Evolutionary conservation across 2,113 vertebrate genomes (phyloP).

Genomic region (Tetraodon nigroviridis): DNA sequence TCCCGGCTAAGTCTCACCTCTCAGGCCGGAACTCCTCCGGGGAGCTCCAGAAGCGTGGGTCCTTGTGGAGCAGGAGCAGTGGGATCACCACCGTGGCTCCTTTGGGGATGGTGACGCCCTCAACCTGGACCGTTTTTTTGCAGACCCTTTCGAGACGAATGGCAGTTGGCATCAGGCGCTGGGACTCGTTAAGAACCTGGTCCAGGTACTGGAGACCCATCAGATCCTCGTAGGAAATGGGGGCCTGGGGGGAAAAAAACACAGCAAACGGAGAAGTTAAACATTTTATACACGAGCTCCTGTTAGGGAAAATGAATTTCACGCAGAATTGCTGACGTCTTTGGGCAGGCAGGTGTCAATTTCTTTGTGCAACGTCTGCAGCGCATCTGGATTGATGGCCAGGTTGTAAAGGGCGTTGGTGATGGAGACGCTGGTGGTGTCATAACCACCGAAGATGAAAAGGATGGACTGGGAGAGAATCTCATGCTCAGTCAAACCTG

Average conservation of each 20-base stretch:
- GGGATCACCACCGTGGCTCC: slow-evolving; percentile 42
- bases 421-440: slow-evolving; percentile 56
- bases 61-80: slow-evolving; percentile 29
- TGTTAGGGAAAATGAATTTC: neutral
- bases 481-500: slow-evolving; percentile 65
- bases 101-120: slow-evolving; percentile 53
- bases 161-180: slow-evolving; percentile 41
- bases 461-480: slow-evolving; percentile 61
- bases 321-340: slow-evolving; percentile 32
- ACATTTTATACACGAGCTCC: neutral
- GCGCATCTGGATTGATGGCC: slow-evolving; percentile 47
- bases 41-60: slow-evolving; percentile 55
- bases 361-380: slow-evolving; percentile 50
- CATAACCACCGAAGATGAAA: slow-evolving; percentile 61
- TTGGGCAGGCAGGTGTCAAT: slow-evolving; percentile 41
- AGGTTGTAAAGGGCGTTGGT: slow-evolving; percentile 44
- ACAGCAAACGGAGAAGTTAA: neutral
- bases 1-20: slow-evolving; percentile 33
- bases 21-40: slow-evolving; percentile 61
- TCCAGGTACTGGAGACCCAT: slow-evolving; percentile 55
- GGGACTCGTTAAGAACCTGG: slow-evolving; percentile 50
- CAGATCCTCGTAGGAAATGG: slow-evolving; percentile 43
- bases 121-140: slow-evolving; percentile 49
- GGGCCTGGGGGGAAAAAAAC: slow-evolving; percentile 13
- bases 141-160: slow-evolving; percentile 56